phyloP scores from a whole-genome alignment of 2,797 vertebrate genomes.

The Cheirogaleus major region DNA sequence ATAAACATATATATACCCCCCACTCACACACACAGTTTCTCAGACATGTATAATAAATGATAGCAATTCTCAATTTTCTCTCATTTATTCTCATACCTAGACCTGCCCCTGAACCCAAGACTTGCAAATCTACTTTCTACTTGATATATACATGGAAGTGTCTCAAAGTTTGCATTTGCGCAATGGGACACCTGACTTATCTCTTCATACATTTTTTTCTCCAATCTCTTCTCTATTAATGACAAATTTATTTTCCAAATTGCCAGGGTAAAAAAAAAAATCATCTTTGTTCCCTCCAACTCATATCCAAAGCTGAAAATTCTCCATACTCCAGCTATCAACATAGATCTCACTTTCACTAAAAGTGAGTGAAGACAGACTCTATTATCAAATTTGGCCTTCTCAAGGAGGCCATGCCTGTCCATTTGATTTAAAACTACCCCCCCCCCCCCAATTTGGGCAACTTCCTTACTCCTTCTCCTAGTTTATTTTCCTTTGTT shows the following conservation, averaged over 20 bases:
- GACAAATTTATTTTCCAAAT: neutral
- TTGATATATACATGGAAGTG: neutral
- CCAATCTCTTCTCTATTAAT: neutral
- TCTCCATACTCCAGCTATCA: neutral
- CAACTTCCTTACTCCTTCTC: neutral
- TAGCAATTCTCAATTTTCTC: neutral
- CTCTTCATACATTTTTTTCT: neutral
- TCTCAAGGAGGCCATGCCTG: neutral
- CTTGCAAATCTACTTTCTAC: neutral
- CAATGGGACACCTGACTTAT: neutral
- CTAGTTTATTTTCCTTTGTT: neutral
- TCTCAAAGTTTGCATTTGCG: neutral
- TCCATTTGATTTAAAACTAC: neutral
- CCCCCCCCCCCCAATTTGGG: fast-evolving
- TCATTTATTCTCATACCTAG: neutral
- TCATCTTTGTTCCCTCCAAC: neutral
- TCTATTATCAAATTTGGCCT: neutral
- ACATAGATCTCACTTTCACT: neutral
- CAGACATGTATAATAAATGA: neutral
- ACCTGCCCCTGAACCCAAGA: neutral
- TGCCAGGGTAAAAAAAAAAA: too few relatives aligned
- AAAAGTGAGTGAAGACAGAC: neutral
- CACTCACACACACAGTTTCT: neutral
- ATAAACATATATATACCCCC: too few relatives aligned
- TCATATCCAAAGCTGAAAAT: neutral